A percentile compares a stretch with the other conserved stretches of the same genome.
Conservation (phyloP, 92 coral and sea anemone genomes). For the Palythoa grandis region DNA sequence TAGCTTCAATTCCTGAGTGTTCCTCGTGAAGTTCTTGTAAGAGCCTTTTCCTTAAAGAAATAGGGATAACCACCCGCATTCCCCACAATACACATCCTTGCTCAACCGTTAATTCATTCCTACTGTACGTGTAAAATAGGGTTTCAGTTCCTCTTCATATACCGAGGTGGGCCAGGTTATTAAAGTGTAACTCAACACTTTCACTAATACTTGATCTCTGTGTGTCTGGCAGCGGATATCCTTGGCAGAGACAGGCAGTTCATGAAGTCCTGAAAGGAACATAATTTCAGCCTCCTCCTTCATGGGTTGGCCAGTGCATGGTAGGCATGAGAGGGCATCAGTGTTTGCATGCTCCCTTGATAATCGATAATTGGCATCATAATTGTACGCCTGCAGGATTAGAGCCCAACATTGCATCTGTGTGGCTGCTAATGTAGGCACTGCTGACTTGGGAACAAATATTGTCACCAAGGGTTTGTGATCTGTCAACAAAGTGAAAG, state of each 20-base stretch:
- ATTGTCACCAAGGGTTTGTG: slow-evolving; percentile 9
- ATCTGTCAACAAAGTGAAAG: slow-evolving; percentile 45
- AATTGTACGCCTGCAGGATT: too few species aligned
- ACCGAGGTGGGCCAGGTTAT: slow-evolving; percentile 63
- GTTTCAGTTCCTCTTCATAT: slow-evolving; percentile 55
- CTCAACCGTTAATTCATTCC: slow-evolving; percentile 62
- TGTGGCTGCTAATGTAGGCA: too few species aligned
- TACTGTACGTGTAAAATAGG: slow-evolving; percentile 54
- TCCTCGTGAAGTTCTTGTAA: slow-evolving; percentile 67
- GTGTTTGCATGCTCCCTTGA: slow-evolving; percentile 60
- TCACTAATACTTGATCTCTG: slow-evolving; percentile 64
- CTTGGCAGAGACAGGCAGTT: slow-evolving; percentile 56
- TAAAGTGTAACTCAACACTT: slow-evolving; percentile 57
- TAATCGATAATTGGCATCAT: slow-evolving; percentile 44
- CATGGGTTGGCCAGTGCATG: slow-evolving; percentile 34
- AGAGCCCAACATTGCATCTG: too few species aligned
- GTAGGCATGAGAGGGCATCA: slow-evolving; percentile 56
- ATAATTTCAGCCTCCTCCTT: slow-evolving; percentile 57
- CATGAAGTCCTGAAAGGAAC: slow-evolving; percentile 53
- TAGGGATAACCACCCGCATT: slow-evolving; percentile 34
- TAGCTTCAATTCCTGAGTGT: slow-evolving; percentile 58
- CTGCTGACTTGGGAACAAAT: too few species aligned
- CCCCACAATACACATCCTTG: too few species aligned
- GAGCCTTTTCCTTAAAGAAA: slow-evolving; percentile 44
- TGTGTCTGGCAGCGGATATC: slow-evolving; percentile 54